Base-by-base conservation (phyloP, 2,888 invertebrate genomes). In the Seladonia tumulorum region DNA sequence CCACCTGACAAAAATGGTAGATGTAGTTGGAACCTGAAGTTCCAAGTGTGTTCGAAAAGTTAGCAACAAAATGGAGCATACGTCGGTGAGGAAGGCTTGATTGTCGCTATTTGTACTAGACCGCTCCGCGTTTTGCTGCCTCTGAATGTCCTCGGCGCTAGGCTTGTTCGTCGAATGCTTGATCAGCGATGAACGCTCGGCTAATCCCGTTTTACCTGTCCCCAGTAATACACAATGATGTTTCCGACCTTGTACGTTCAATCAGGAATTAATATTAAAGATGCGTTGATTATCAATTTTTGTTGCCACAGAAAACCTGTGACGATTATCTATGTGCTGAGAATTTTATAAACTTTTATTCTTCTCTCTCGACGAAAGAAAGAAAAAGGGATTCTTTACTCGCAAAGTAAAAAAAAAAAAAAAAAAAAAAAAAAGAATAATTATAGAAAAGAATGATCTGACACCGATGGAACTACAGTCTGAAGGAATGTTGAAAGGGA, bases 21-120 rank as follows among this genome's bases (percentile, higher is more conserved):
- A 66, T 18, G 35, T 2, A 29, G 25, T 53, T n/a, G 3, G 1
- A 10, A 53, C 8, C 5, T 29, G 5, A 16, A 29, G 16, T 14
- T 29, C 16, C 25, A 63, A 63, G 29, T 7, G 16, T 16, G 5
- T 63, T 29, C 2, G 60, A 63, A 29, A 7, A 63, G 29, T 63
- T 16, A 2, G 16, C 29, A 63, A 29, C 0, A 7, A 63, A 63
- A 18, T 4, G 16, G 8, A n/a, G 94, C 96, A 96, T 89, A 98
- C 98, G 93, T 99, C 99, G 93, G 98, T 98, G 72, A 99, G 96
- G 94, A 99, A 99, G 75, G 98, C 97, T 95, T 99, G 99, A 96
- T 99, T 99, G 95, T 99, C 99, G 0, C 97, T 96, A 94, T 98
- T 98, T 85, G 97, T 97, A 76, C 97, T 97, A 10, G 97, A 97